phyloP scores from a whole-genome alignment of 2,797 vertebrate species.

The Bovichtus variegatus region DNA sequence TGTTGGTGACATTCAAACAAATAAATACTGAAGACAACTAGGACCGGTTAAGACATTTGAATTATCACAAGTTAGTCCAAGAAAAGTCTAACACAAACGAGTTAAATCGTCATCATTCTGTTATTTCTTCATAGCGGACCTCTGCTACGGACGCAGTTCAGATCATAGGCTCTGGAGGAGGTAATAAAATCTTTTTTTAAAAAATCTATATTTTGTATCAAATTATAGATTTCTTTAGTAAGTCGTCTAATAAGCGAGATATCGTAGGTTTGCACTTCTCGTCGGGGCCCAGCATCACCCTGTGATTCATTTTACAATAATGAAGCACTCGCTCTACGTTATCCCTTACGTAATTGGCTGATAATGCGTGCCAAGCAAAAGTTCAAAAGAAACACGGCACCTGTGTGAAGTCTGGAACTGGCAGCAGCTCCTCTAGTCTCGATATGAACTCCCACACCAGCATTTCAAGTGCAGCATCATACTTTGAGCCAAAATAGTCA shows the following conservation, averaged over 20 bases:
- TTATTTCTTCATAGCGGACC: no score
- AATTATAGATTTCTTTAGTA: no score
- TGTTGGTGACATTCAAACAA: not conserved
- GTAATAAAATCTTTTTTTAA: no score
- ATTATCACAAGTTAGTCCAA: not conserved
- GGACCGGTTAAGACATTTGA: not conserved
- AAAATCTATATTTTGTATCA: no score
- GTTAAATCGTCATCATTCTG: not conserved
- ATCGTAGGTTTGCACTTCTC: no score
- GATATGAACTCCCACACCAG: constrained; percentile 87
- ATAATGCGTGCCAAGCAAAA: not conserved
- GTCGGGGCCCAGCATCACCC: no score
- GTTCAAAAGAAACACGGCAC: constrained; percentile 61
- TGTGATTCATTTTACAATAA: no score
- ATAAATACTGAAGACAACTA: not conserved
- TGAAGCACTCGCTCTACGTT: no score
- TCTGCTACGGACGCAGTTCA: no score
- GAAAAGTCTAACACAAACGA: not conserved
- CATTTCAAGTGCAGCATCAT: constrained; percentile 80
- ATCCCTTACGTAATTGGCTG: not conserved
- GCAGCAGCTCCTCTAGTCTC: constrained; percentile 85
- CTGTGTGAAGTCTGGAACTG: constrained; percentile 83
- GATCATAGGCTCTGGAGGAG: no score
- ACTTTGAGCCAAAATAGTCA: constrained; percentile 80
- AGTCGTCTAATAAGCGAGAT: no score